Base-by-base conservation (phyloP, 2,113 vertebrate species). In the Mugil cephalus region DNA sequence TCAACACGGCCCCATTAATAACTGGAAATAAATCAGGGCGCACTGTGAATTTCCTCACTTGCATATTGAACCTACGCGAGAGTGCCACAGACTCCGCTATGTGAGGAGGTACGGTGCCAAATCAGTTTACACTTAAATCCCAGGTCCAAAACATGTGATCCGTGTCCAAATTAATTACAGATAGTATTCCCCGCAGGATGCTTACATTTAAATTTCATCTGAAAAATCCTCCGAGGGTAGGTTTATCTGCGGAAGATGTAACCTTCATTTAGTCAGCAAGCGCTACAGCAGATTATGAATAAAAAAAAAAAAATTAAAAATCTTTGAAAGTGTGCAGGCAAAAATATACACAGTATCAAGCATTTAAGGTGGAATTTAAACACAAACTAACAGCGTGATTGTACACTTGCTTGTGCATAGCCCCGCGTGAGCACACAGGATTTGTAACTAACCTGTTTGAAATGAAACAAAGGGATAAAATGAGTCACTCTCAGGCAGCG, bases 11-110 rank as follows among this genome's bases (percentile, higher is more conserved):
- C 72, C 79, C 85, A 83, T 92, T 92, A 91, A 93, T 90, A 91
- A 86, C 68, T 66, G 77, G 75, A 87, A 91, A 93, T 89, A 92
- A 93, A 92, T 91, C 90, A 88, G 71, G 54, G 43, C 63, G 46
- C 59, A 43, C 72, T 62, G 61, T 82, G 72, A 84, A 87, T 85
- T 79, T 79, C 53, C 72, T 74, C 76, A 74, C 75, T 73, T 78
- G 80, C 82, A 86, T 85, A 86, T 86, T 82, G 77, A 50, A 89
- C 69, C 81, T 77, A 62, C 79, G 88, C 78, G 71, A 62, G 69
- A 62, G 56, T 64, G 82, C 80, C 66, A 17, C 19, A 35, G 85
- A 75, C 72, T 80, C 73, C 51, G 85, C 72, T 90, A 91, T 89
- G 88, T 90, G 80, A 60, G 53, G 70, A 83, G 77, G 69, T 73